Percentiles rank a stretch among this genome's conserved stretches.
Conservation (phyloP, 2,888 invertebrate genomes). For the Eupithecia inturbata region DNA sequence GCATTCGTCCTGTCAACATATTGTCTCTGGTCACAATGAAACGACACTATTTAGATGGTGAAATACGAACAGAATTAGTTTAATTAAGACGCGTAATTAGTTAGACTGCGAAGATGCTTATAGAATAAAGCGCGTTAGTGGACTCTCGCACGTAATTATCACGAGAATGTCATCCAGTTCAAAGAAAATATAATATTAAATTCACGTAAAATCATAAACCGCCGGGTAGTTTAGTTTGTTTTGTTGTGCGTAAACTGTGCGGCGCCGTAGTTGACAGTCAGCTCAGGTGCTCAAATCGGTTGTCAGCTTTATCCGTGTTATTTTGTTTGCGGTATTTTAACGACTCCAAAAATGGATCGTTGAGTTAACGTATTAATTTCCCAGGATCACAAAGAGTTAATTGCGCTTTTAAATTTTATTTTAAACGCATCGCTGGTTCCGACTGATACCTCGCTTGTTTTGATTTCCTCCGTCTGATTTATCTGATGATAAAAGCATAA, state of each 20-base stretch:
- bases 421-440: constrained; percentile 59
- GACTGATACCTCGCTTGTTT: constrained; percentile 60
- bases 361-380: constrained; percentile 70
- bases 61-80: constrained; percentile 75
- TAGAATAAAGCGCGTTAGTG: constrained; percentile 59
- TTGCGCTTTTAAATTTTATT: constrained; percentile 78
- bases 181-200: constrained; percentile 62
- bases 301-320: constrained; percentile 57
- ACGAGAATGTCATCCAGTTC: constrained; percentile 59
- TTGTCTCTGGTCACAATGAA: constrained; percentile 80
- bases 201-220: constrained; percentile 47
- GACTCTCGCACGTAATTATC: constrained; percentile 57
- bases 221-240: constrained; percentile 51
- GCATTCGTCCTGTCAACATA: constrained; percentile 83
- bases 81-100: constrained; percentile 81
- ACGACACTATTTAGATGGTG: constrained; percentile 77
- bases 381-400: constrained; percentile 74
- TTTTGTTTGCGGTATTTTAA: constrained; percentile 73
- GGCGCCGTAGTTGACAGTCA: constrained; percentile 36
- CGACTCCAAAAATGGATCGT: constrained; percentile 64
- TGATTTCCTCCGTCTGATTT: constrained; percentile 62
- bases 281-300: constrained; percentile 52
- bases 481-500: constrained; percentile 69
- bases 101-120: constrained; percentile 61
- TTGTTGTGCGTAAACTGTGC: constrained; percentile 47